Evolutionary conservation across 2,797 vertebrate genomes (phyloP).

Genomic region (Sebastes iracundus): DNA sequence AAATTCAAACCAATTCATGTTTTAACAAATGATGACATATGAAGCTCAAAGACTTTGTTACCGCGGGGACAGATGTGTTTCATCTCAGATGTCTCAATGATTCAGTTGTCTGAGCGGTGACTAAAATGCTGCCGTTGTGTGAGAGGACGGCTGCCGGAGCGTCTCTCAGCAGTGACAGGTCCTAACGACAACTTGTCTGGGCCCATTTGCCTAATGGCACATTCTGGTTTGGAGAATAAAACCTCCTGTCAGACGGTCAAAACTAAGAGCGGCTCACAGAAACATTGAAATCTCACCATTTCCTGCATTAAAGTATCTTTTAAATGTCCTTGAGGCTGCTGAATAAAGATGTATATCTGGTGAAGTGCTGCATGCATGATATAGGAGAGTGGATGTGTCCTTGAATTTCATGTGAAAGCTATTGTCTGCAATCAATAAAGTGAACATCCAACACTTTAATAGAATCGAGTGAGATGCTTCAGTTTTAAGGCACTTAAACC

Average conservation of each 20-base stretch:
- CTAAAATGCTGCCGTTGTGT: constrained; percentile 28
- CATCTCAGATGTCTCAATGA: constrained; percentile 59
- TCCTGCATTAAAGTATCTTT: background rate
- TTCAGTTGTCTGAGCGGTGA: constrained; percentile 45
- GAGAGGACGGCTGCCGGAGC: constrained; percentile 2
- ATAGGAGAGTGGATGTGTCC: background rate
- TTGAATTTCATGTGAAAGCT: constrained; percentile 2
- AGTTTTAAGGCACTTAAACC: background rate
- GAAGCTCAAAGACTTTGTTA: constrained; percentile 46
- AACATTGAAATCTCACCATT: background rate
- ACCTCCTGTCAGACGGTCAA: constrained; percentile 44
- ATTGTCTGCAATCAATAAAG: background rate
- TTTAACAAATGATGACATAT: constrained; percentile 48
- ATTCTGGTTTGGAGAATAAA: constrained; percentile 43
- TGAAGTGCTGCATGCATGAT: constrained; percentile 9
- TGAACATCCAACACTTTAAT: background rate
- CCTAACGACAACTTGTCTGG: constrained; percentile 50
- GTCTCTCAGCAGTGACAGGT: constrained; percentile 42
- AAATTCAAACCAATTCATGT: constrained; percentile 46
- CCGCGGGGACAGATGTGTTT: constrained; percentile 54
- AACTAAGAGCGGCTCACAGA: constrained; percentile 17
- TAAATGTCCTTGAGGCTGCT: constrained; percentile 3
- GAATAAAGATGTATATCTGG: constrained; percentile 3
- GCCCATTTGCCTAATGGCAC: constrained; percentile 65
- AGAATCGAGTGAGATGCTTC: background rate